phyloP scores from a whole-genome alignment of 2,888 invertebrate genomes.

The Baronia brevicornis region DNA sequence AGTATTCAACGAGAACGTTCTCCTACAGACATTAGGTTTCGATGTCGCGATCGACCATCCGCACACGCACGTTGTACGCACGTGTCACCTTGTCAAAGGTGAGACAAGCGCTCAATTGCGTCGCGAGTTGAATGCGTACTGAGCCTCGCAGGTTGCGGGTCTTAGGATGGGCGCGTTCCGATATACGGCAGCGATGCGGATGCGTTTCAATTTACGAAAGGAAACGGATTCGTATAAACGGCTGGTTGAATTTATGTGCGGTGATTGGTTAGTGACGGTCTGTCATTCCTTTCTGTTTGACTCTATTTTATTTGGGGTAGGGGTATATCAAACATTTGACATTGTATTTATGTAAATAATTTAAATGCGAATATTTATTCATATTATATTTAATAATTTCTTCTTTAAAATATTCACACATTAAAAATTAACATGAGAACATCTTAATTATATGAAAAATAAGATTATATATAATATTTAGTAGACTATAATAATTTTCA shows the following conservation, averaged over 20 bases:
- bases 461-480: too few species aligned
- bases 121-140: conserved; percentile 14
- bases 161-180: conserved; percentile 21
- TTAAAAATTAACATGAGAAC: too few species aligned
- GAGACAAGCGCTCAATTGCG: conserved; percentile 45
- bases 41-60: conserved; percentile 99
- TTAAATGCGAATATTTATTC: too few species aligned
- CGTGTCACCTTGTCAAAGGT: conserved; percentile 97
- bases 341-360: too few species aligned
- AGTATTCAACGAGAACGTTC: conserved; percentile 96
- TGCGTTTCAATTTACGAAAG: conserved; percentile 13
- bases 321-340: too few species aligned
- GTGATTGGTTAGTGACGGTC: conserved; percentile 19
- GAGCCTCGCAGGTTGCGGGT: conserved; percentile 14
- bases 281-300: conserved; percentile 13
- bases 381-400: too few species aligned
- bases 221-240: conserved; percentile 14
- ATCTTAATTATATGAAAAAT: too few species aligned
- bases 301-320: too few species aligned
- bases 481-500: too few species aligned
- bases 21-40: conserved; percentile 97
- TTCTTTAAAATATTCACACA: too few species aligned
- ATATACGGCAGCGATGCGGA: conserved; percentile 17
- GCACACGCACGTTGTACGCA: conserved; percentile 96
- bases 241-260: conserved; percentile 19